phyloP scores from a whole-genome alignment of 1,140 invertebrate species.

The Scylla paramamosain region DNA sequence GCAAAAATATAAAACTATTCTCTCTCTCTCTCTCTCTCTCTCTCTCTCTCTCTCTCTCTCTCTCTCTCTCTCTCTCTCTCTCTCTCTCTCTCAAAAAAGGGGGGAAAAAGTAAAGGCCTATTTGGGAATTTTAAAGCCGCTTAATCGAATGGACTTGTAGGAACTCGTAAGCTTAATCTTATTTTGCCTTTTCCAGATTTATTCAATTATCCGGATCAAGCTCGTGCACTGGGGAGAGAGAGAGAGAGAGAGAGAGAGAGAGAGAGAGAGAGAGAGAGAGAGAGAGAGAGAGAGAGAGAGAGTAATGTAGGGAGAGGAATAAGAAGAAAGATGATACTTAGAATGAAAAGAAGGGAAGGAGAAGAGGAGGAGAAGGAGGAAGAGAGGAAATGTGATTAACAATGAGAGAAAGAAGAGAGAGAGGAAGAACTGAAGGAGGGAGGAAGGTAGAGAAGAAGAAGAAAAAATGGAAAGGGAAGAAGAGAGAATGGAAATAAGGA shows the following conservation, averaged over 20 bases:
- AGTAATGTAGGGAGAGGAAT: not conserved
- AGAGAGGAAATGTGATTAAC: too few relatives aligned
- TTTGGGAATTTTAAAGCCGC: not conserved
- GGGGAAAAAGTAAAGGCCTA: not conserved
- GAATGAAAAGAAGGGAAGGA: not conserved
- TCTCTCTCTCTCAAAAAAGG: not conserved
- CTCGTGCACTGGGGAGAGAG: not conserved
- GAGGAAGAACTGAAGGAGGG: too few relatives aligned
- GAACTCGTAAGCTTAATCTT: constrained; percentile 36
- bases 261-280: constrained; percentile 4
- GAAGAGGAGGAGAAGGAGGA: not conserved
- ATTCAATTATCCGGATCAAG: constrained; percentile 56
- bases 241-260: not conserved
- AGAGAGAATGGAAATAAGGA: not conserved
- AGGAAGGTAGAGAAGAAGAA: not conserved
- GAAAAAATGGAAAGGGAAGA: not conserved
- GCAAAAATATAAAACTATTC: too few relatives aligned
- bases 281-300: not conserved
- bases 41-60: too few relatives aligned
- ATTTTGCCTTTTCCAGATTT: constrained; percentile 54
- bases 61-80: too few relatives aligned
- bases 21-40: too few relatives aligned
- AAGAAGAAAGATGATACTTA: not conserved
- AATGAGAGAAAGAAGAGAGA: too few relatives aligned
- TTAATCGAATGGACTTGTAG: constrained; percentile 54